Evolutionary conservation across 2,113 vertebrate species (phyloP).

Genomic region (Rhinoderma darwinii): DNA sequence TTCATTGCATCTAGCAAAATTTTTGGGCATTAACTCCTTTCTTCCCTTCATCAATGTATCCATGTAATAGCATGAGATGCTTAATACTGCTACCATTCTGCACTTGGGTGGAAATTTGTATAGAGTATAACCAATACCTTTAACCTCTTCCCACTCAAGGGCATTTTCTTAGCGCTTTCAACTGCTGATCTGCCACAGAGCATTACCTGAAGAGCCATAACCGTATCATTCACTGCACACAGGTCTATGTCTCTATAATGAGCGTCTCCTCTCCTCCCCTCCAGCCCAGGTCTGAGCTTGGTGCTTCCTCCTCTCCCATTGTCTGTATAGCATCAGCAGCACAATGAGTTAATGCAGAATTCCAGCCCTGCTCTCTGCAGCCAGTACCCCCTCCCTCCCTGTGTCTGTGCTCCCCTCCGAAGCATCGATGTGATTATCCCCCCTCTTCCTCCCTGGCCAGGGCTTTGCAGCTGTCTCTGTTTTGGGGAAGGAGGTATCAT

Average conservation of each 20-base stretch:
- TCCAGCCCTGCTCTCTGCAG: conserved; percentile 49
- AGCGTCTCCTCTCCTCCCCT: conserved; percentile 39
- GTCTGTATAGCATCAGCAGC: conserved; percentile 35
- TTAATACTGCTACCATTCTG: neutral
- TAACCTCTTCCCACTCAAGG: neutral
- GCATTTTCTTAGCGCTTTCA: neutral
- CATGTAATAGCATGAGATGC: neutral
- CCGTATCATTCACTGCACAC: neutral
- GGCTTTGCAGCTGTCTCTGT: conserved; percentile 48
- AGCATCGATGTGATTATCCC: conserved; percentile 24
- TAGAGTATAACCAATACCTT: neutral
- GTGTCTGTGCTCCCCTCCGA: neutral
- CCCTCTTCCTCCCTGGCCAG: conserved; percentile 34
- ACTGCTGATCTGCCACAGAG: neutral
- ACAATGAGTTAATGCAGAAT: conserved; percentile 50
- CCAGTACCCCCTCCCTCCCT: conserved; percentile 25
- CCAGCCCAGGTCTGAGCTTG: conserved; percentile 43
- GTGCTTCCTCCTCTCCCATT: conserved; percentile 44
- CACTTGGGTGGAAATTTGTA: neutral
- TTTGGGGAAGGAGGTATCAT: conserved; percentile 33
- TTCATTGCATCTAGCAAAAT: no score
- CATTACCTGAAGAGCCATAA: neutral
- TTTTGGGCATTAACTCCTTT: neutral
- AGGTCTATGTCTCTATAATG: conserved; percentile 28
- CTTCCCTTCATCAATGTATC: neutral